These are phyloP conservation scores for Chloromyia formosa DNA, from an alignment of 2,888 invertebrate genomes.

Conservation along the genomic window DNA sequence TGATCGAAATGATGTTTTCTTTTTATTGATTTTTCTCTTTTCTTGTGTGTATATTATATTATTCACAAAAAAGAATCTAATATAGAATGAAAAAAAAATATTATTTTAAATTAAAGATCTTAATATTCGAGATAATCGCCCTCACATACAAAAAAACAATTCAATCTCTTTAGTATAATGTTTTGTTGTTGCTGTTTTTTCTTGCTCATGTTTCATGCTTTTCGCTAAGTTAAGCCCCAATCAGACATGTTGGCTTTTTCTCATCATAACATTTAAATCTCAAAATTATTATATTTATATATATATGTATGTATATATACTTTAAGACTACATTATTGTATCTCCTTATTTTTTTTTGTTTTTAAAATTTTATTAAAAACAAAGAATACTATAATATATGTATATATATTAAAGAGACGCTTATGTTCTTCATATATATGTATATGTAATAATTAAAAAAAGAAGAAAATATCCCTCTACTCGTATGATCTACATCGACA, in stretches of 20 bases:
- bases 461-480: slow-evolving; percentile 20
- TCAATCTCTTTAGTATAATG: slow-evolving; percentile 27
- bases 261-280: slow-evolving; percentile 33
- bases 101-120: slow-evolving; percentile 36
- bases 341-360: not conserved
- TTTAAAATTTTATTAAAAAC: not conserved
- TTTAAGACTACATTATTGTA: not conserved
- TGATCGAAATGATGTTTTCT: slow-evolving; percentile 39
- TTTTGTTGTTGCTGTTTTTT: not conserved
- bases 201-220: slow-evolving; percentile 5
- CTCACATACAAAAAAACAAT: slow-evolving; percentile 37
- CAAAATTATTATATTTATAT: slow-evolving; percentile 35
- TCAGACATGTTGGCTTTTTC: slow-evolving; percentile 26
- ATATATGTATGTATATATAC: not conserved
- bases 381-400: not conserved
- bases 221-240: slow-evolving; percentile 36
- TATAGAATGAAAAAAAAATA: slow-evolving; percentile 36
- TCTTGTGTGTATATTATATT: slow-evolving; percentile 39
- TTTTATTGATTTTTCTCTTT: slow-evolving; percentile 35
- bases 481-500: not conserved
- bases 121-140: slow-evolving; percentile 44
- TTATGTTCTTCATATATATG: too few species aligned
- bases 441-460: too few species aligned
- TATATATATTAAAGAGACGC: too few species aligned
- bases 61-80: slow-evolving; percentile 37